These are phyloP conservation scores for Acanthurus tractus DNA, from an alignment of 2,797 vertebrate species.

Conservation along the genomic window DNA sequence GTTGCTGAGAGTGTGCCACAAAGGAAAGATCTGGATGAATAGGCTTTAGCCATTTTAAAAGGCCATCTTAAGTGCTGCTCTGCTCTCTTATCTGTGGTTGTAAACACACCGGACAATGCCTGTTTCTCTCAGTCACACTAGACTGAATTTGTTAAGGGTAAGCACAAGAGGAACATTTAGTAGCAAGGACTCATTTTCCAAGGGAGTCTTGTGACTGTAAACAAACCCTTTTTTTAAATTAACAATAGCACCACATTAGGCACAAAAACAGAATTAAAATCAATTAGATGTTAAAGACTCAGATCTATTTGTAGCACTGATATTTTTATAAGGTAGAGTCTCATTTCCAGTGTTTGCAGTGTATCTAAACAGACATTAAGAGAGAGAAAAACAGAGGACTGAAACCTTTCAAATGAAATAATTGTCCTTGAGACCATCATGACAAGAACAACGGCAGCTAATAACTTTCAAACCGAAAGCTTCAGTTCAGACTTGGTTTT, in stretches of 20 bases:
- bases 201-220: too few relatives aligned
- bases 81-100: conserved; percentile 65
- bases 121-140: conserved; percentile 53
- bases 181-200: conserved; percentile 1
- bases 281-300: neutral
- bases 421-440: conserved; percentile 34
- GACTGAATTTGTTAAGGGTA: conserved; percentile 57
- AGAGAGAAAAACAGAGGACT: neutral
- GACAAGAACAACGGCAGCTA: conserved; percentile 28
- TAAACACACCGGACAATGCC: conserved; percentile 70
- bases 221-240: too few relatives aligned
- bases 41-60: conserved; percentile 67
- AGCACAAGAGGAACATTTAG: conserved; percentile 54
- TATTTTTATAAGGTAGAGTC: neutral
- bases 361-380: neutral
- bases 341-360: neutral
- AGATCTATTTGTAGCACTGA: conserved; percentile 4
- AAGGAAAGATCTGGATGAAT: conserved; percentile 67
- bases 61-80: conserved; percentile 70
- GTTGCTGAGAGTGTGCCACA: conserved; percentile 67
- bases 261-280: neutral
- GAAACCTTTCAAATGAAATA: conserved; percentile 43
- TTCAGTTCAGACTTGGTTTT: conserved; percentile 32
- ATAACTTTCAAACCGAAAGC: conserved; percentile 35
- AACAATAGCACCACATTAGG: too few relatives aligned